A percentile compares a stretch with the other conserved stretches of the same genome.
Evolutionary conservation across 2,888 invertebrate species (phyloP).

Genomic region (Escarpia spicata): DNA sequence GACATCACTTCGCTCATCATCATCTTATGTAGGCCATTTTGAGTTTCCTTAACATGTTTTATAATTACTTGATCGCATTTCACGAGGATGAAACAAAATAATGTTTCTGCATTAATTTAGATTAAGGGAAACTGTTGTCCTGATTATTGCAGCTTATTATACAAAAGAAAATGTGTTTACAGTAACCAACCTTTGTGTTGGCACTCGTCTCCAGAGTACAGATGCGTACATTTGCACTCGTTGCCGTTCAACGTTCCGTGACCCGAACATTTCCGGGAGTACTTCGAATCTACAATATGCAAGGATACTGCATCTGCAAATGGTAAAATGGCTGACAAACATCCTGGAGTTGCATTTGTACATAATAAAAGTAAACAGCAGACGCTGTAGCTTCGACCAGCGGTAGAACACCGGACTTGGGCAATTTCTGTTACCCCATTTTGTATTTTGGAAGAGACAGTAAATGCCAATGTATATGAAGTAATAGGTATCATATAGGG

Average conservation of each 20-base stretch:
- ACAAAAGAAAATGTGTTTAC: not conserved
- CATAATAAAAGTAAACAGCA: too few relatives aligned
- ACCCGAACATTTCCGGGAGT: slow-evolving; percentile 75
- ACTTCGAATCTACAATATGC: not conserved
- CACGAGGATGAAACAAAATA: not conserved
- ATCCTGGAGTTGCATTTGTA: too few relatives aligned
- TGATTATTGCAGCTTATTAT: not conserved
- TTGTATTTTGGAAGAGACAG: too few relatives aligned
- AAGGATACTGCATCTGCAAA: not conserved
- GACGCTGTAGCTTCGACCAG: too few relatives aligned
- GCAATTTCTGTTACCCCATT: too few relatives aligned
- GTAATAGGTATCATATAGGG: too few relatives aligned
- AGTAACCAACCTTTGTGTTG: slow-evolving; percentile 73
- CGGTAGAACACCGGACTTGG: too few relatives aligned
- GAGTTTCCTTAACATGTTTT: not conserved
- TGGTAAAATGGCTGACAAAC: too few relatives aligned
- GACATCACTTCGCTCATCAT: not conserved
- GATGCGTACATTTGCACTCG: slow-evolving; percentile 64
- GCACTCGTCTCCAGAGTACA: slow-evolving; percentile 84
- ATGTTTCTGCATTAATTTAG: too few relatives aligned
- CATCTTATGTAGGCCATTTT: not conserved
- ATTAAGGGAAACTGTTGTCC: too few relatives aligned
- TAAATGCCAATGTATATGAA: too few relatives aligned
- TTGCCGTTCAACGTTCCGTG: slow-evolving; percentile 71
- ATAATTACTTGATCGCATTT: not conserved